A percentile compares a stretch with the other conserved stretches of the same genome.
phyloP scores from a whole-genome alignment of 23 tunicate species.

The Aplidium turbinatum region DNA sequence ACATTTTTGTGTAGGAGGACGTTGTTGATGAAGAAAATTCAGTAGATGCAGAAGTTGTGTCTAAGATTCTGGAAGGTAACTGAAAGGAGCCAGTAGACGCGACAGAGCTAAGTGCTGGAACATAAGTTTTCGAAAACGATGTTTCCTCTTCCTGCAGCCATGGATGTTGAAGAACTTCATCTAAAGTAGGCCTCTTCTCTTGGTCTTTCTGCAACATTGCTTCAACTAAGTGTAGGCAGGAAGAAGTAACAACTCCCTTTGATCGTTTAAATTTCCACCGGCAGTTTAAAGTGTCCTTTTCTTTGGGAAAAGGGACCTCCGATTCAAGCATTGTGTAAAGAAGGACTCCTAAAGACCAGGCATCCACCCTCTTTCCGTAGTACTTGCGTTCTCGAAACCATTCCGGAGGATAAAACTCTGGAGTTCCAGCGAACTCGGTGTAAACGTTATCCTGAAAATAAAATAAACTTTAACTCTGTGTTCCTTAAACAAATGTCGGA shows the following conservation, averaged over 20 bases:
- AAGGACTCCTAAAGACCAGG: conserved; percentile 98
- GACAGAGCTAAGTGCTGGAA: no score
- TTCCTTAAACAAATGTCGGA: no score
- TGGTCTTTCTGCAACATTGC: conserved; percentile 79
- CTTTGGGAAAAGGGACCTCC: conserved; percentile 95
- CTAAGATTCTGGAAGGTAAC: no score
- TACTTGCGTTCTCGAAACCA: conserved; percentile 92
- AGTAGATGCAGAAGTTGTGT: no score
- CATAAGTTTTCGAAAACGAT: no score
- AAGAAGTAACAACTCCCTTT: conserved; percentile 22
- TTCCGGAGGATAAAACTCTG: conserved; percentile 98
- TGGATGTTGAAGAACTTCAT: conserved; percentile 66
- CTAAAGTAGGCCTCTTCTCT: conserved; percentile 56
- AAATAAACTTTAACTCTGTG: no score
- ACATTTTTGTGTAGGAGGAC: no score
- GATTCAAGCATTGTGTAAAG: conserved; percentile 96
- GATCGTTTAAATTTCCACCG: conserved; percentile 71
- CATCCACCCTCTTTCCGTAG: conserved; percentile 74
- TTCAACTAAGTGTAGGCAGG: conserved; percentile 60
- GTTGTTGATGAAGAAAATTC: no score
- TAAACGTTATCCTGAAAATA: conserved; percentile 72
- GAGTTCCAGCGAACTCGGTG: conserved; percentile 99
- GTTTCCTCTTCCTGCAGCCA: no score
- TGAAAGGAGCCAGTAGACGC: no score
- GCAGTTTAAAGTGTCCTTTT: conserved; percentile 77